Percentiles rank a stretch among this genome's conserved stretches.
Conservation (phyloP, 2,113 vertebrate genomes). For the Brachirus orientalis region DNA sequence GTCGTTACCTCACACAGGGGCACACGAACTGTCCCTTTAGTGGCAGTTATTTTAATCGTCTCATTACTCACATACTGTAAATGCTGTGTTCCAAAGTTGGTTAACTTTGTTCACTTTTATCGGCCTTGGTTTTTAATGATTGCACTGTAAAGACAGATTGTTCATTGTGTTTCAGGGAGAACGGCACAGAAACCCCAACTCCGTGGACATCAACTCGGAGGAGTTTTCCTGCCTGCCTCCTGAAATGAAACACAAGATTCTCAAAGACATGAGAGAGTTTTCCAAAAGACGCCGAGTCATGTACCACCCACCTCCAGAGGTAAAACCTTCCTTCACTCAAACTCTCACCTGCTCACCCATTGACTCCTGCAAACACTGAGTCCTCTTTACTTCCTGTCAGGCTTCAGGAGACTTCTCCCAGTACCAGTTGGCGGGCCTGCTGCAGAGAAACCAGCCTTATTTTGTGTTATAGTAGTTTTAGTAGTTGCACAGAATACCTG, state of each 20-base stretch:
- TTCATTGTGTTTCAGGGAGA: constrained; percentile 83
- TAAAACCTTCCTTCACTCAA: constrained; percentile 49
- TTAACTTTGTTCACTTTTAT: too few species aligned
- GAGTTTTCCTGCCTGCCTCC: constrained; percentile 89
- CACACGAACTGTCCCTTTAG: too few species aligned
- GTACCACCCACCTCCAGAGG: constrained; percentile 93
- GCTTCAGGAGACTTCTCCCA: constrained; percentile 92
- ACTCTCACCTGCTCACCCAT: neutral
- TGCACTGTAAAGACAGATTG: too few species aligned
- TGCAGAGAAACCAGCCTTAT: constrained; percentile 92
- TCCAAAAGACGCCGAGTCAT: constrained; percentile 92
- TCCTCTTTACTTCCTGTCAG: constrained; percentile 68
- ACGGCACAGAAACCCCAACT: constrained; percentile 83
- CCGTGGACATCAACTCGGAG: constrained; percentile 94
- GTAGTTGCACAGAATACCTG: too few species aligned
- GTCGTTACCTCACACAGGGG: too few species aligned
- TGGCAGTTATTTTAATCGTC: too few species aligned
- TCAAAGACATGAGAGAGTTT: constrained; percentile 96
- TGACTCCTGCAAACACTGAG: neutral
- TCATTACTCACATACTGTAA: too few species aligned
- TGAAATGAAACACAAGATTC: constrained; percentile 94
- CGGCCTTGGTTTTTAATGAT: too few species aligned
- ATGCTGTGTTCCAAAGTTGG: too few species aligned
- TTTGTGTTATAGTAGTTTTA: too few species aligned
- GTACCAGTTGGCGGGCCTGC: constrained; percentile 93